Evolutionary conservation across 2,113 vertebrate genomes (phyloP), one percentile per base, ranked within the genome.

Genomic region (Poeciliopsis retropinna): DNA sequence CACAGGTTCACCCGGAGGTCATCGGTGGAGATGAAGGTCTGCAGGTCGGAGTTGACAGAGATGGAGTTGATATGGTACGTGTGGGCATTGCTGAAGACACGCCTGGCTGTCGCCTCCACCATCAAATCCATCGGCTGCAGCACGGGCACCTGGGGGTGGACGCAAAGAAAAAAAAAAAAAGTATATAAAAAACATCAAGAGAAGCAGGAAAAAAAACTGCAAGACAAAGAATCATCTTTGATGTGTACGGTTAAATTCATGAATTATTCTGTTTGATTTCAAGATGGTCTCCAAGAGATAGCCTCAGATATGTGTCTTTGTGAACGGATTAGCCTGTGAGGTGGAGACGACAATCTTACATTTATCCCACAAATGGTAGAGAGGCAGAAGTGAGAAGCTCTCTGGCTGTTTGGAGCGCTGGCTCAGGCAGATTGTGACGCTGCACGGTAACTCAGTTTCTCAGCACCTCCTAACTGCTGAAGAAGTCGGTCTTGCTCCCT

Each of bases 1-100:
- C 97, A 98, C 70, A 98, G 94, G 92, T 98, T 98, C 90, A 98
- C 96, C 91, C 97, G 93, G 86, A 98, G 95, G 93, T 98, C 97
- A 1, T 98, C 97, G 0, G 97, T 97, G 1, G 97, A 98, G 96
- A 98, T 98, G 94, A 94, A 98, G 31, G 97, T 98, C 93, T 98
- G 97, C 5, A 96, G 96, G 95, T 98, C 97, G 0, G 96, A 98
- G 94, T 98, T 98, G 92, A 98, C 96, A 0, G 97, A 98, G 94
- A 98, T 98, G 92, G 97, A 98, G 94, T 98, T 98, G 95, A 98
- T 98, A 94, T 98, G 97, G 93, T 98, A 98, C 5, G 97, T 98
- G 83, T 98, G 97, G 0, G 97, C 97, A 0, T 98, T 98, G 93
- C 97, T 96, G 74, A 98, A 98, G 11, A 98, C 95, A 64, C 97